Base-by-base conservation (phyloP, 1,140 invertebrate species). In the Heterodera carotae region DNA sequence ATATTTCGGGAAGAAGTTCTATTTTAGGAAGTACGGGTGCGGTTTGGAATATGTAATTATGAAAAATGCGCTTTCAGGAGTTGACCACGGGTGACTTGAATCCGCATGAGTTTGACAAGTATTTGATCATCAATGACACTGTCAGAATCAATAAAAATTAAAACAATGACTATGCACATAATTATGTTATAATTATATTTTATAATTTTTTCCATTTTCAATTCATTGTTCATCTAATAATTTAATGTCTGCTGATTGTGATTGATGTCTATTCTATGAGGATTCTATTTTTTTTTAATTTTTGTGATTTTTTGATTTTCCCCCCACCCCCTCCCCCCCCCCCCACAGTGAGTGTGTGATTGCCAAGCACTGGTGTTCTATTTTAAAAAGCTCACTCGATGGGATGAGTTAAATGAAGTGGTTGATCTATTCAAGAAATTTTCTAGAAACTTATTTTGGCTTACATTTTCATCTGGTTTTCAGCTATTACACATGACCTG, bases 101-200 rank as follows among this genome's bases (percentile, higher is more conserved):
- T n/a, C 77, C 77, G 36, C 72, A 78, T 33, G 77, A 78, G 62
- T 78, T 78, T 33, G 77, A 78, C 34, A 67, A 70, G n/a, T 78
- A 78, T 43, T 64, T 78, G 12, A 67, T 59, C 56, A 78, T 78
- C 31, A 76, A 76, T 36, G 75, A 76, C 31, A 34, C 48, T 18
- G 59, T 39, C 56, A 71, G 43, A 10, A 22, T 53, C 18, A 29
- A 53, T 4, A 12, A 53, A 4, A 12, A 53, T 18, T 22, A 60
- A 56, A 25, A 6, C 4, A 29, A n/a, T 5, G 18, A 62, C 59
- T 29, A 29, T 29, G 18, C 4, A n/a, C 18, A 62, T 62, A 62
- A 6, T 66, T 66, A 66, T 27, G 27, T 6, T 27, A 29, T 1
- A 31, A 66, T 7, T 62, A 25, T 5, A 66, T 66, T 15, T 66